Base-by-base conservation (phyloP, 2,113 vertebrate genomes). In the Hystrix cristata region DNA sequence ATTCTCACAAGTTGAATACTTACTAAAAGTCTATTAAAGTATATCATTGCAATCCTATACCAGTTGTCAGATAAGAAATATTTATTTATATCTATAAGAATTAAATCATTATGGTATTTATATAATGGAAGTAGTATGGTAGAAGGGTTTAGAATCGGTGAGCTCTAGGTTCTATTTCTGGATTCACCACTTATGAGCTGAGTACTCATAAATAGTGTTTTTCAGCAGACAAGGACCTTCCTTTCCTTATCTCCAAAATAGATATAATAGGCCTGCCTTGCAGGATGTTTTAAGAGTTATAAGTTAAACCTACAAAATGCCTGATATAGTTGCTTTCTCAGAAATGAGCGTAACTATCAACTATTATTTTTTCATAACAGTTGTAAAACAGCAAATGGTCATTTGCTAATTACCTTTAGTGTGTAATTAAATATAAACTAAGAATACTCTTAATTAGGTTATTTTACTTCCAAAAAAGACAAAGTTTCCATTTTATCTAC, bases 101-200 rank as follows among this genome's bases (percentile, higher is more conserved):
- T 92, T 85, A 94, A 91, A 15, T 81, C 81, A 94, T n/a, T n/a
- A 59, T 53, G 23, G 14, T 78, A 83, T 82, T 74, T 95, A 80
- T 87, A 95, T 60, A 95, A 81, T 71, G 10, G 31, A 88, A 91
- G 43, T n/a, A 18, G 16, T 67, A 79, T 2, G 31, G 74, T 90
- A 59, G 84, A 94, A 95, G 62, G 72, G 53, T 55, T 90, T 96
- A 87, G 46, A 95, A 85, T 89, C 60, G 78, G 27, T 81, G 55
- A 72, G 18, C 15, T 96, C 57, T 46, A 84, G 29, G 4, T 95
- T 96, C 85, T 80, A 11, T 64, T 87, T 95, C 69, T 95, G 19
- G 13, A 82, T 94, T 96, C 57, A 81, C 21, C 19, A 74, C 80
- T 65, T 83, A 83, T 51, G 7, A 79, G 2, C 51, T 84, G 57